These are phyloP conservation scores for Drosophila melanocephala DNA, from an alignment of 2,888 invertebrate species.

Conservation along the genomic window DNA sequence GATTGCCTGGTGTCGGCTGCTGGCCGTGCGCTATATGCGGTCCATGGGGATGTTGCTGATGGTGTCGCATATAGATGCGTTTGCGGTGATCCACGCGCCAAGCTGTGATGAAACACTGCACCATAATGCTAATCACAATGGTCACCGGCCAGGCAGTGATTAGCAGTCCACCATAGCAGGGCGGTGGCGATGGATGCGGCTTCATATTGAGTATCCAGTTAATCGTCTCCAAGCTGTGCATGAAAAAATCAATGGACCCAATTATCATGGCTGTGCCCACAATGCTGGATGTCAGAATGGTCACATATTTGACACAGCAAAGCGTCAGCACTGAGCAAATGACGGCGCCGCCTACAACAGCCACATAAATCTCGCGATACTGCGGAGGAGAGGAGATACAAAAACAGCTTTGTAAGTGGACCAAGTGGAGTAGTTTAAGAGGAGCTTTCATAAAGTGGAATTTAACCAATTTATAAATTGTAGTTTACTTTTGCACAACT, in stretches of 20 bases:
- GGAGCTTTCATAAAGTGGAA: background rate
- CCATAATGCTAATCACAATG: constrained; percentile 85
- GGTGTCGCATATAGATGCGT: constrained; percentile 80
- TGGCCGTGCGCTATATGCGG: constrained; percentile 75
- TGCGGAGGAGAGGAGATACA: constrained; percentile 30
- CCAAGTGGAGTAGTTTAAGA: background rate
- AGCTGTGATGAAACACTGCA: constrained; percentile 85
- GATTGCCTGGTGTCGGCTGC: constrained; percentile 49
- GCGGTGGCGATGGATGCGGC: constrained; percentile 85
- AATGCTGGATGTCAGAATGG: constrained; percentile 85
- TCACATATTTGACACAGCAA: constrained; percentile 85
- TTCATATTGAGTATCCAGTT: constrained; percentile 85
- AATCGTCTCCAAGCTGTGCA: constrained; percentile 84
- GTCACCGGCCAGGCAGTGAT: constrained; percentile 85
- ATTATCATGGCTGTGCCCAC: constrained; percentile 85
- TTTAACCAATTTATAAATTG: background rate
- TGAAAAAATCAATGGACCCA: constrained; percentile 84
- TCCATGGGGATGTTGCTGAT: constrained; percentile 64
- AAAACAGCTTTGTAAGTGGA: background rate
- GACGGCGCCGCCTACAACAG: constrained; percentile 85
- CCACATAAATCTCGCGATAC: constrained; percentile 85
- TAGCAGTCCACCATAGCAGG: constrained; percentile 85
- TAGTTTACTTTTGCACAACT: constrained; percentile 38
- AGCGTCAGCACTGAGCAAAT: constrained; percentile 85
- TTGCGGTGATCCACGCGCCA: constrained; percentile 85